phyloP scores from a whole-genome alignment of 1,140 invertebrate species.

The Halesus radiatus region DNA sequence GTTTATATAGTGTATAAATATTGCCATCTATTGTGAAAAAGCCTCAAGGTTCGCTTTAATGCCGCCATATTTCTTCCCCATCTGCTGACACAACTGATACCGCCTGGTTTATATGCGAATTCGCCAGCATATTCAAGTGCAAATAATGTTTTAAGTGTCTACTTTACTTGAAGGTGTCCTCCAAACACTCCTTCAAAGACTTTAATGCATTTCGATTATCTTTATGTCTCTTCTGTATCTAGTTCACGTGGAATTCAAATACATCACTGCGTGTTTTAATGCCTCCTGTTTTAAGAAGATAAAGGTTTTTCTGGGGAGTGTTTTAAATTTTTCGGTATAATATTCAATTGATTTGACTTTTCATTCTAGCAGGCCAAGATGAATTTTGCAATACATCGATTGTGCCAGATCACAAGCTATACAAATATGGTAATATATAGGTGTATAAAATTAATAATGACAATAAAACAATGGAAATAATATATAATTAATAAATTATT shows the following conservation, averaged over 20 bases:
- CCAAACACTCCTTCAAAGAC: constrained; percentile 18
- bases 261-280: not conserved
- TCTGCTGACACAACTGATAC: constrained; percentile 8
- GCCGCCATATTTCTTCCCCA: constrained; percentile 13
- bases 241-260: not conserved
- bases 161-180: constrained; percentile 4
- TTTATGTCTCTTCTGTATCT: no score
- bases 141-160: constrained; percentile 23
- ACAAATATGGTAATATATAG: no score
- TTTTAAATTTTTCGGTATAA: not conserved
- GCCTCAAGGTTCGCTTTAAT: constrained; percentile 25
- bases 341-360: no score
- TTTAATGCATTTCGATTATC: constrained; percentile 24
- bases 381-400: no score
- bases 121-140: not conserved
- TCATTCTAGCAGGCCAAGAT: no score
- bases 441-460: no score
- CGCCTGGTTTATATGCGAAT: constrained; percentile 4
- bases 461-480: no score
- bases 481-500: no score
- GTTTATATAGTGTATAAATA: not conserved
- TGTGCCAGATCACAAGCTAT: no score
- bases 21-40: constrained; percentile 27
- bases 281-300: no score
- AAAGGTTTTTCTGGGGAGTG: not conserved